Conservation (phyloP, 2,797 vertebrate genomes). For the Acrossocheilus fasciatus region DNA sequence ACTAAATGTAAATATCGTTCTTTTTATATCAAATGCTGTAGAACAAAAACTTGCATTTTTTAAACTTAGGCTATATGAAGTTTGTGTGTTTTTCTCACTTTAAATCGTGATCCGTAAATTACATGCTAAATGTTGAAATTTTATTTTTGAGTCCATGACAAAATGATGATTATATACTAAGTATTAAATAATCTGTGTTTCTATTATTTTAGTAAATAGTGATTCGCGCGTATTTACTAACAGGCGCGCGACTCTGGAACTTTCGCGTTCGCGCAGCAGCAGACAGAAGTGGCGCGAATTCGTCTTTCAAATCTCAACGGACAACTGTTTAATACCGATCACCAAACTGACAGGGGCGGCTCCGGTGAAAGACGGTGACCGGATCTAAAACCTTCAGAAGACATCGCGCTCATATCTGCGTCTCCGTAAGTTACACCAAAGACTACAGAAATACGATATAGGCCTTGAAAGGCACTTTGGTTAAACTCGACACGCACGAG, state of each 20-base stretch:
- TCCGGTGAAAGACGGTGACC: not conserved
- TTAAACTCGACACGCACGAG: not conserved
- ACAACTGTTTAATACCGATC: too few species aligned
- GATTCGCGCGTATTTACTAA: not conserved
- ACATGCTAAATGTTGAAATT: not conserved
- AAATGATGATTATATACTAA: not conserved
- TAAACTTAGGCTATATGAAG: not conserved
- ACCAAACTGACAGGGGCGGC: not conserved
- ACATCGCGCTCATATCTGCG: not conserved
- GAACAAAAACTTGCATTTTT: not conserved
- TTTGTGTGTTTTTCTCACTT: too few species aligned
- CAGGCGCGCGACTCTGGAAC: not conserved
- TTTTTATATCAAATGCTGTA: not conserved
- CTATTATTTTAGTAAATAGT: not conserved
- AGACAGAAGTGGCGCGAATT: not conserved
- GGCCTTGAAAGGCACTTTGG: too few species aligned
- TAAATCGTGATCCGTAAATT: not conserved
- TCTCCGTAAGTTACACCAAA: not conserved
- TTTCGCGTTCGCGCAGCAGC: not conserved
- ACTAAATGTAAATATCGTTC: not conserved
- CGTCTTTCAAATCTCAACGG: not conserved
- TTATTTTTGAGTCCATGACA: not conserved
- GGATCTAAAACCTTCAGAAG: not conserved
- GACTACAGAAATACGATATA: too few species aligned
- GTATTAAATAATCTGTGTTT: not conserved